Evolutionary conservation across 2,113 vertebrate genomes (phyloP).

Genomic region (Speoplatyrhinus poulsoni): DNA sequence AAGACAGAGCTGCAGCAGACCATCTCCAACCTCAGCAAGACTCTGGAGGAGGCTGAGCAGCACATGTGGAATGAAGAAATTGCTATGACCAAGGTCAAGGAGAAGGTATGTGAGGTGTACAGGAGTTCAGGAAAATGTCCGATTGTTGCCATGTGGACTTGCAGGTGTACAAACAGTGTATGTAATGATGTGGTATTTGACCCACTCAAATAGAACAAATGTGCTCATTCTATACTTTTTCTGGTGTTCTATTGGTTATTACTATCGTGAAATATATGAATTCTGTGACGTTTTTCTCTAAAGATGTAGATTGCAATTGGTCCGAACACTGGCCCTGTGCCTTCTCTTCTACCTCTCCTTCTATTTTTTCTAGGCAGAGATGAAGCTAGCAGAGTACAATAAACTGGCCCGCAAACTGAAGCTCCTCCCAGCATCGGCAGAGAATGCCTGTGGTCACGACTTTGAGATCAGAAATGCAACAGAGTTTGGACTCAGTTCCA

Average conservation of each 20-base stretch:
- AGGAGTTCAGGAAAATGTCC: no score
- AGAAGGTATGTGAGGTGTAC: slow-evolving; percentile 75
- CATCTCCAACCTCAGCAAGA: slow-evolving; percentile 81
- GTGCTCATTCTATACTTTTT: no score
- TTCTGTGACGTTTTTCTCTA: no score
- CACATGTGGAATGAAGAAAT: slow-evolving; percentile 94
- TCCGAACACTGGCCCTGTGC: background rate
- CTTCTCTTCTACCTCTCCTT: background rate
- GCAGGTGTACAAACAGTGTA: background rate
- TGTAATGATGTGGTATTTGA: background rate
- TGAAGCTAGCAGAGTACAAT: slow-evolving; percentile 87
- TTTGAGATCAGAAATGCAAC: slow-evolving; percentile 87
- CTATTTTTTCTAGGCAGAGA: slow-evolving; percentile 76
- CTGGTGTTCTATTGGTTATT: no score
- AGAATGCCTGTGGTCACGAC: slow-evolving; percentile 89
- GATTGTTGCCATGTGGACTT: background rate
- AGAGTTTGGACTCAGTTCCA: slow-evolving; percentile 76
- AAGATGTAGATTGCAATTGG: no score
- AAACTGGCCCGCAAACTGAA: slow-evolving; percentile 93
- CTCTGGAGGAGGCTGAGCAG: slow-evolving; percentile 84
- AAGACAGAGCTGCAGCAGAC: slow-evolving; percentile 88
- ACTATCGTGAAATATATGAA: no score
- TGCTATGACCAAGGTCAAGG: slow-evolving; percentile 86
- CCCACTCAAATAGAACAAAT: no score
- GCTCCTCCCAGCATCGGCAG: slow-evolving; percentile 86